Conservation (phyloP, 1,140 invertebrate genomes). For the Trichonephila clavata region DNA sequence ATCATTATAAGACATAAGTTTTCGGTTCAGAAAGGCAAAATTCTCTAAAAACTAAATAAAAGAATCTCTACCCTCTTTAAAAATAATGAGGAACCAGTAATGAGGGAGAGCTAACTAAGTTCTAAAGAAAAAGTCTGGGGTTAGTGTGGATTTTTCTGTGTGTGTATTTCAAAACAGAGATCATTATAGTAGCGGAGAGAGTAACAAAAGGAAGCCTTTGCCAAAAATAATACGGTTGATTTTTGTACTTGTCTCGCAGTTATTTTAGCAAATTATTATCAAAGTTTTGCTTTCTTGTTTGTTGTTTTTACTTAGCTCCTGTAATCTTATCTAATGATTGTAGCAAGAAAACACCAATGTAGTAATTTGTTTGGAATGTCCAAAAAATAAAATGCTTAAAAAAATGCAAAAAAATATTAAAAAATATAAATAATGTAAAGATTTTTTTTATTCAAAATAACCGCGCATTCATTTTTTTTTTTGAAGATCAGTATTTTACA, state of each 20-base stretch:
- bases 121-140: neutral
- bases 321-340: neutral
- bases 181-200: conserved; percentile 29
- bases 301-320: neutral
- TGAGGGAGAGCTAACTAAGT: conserved; percentile 21
- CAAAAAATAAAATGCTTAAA: neutral
- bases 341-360: neutral
- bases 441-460: too few species aligned
- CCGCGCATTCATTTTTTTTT: too few species aligned
- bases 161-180: conserved; percentile 51
- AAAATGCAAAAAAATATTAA: too few species aligned
- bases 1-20: conserved; percentile 38
- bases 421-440: neutral
- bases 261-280: conserved; percentile 49
- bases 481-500: too few species aligned
- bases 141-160: neutral
- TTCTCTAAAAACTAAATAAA: conserved; percentile 7
- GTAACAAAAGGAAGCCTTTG: conserved; percentile 22
- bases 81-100: conserved; percentile 65
- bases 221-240: conserved; percentile 39
- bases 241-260: neutral
- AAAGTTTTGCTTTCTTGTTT: neutral
- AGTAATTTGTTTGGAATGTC: neutral
- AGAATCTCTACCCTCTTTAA: conserved; percentile 22
- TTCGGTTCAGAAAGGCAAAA: neutral